Percentiles rank a stretch among this genome's conserved stretches.
Conservation (phyloP, 2,113 vertebrate genomes). For the Megaceryle maxima region DNA sequence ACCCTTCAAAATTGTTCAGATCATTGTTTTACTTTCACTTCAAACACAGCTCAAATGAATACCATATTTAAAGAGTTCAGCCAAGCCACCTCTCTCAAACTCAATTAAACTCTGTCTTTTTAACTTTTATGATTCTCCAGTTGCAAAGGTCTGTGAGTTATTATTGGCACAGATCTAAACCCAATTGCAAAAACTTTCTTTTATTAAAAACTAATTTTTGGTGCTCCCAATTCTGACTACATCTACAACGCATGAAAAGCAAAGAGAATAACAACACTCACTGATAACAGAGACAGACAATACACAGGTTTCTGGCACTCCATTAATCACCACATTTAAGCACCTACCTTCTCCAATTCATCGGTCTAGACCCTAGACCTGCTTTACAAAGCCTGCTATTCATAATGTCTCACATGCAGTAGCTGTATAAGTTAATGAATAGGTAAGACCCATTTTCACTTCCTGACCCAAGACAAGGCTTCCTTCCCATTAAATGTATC, state of each 20-base stretch:
- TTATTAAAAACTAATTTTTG: not conserved
- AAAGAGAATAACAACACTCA: not conserved
- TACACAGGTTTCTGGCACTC: not conserved
- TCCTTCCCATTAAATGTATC: not conserved
- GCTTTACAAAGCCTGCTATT: not conserved
- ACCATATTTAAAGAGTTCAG: not conserved
- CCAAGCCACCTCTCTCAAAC: not conserved
- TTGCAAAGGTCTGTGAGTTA: not conserved
- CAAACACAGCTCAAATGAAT: not conserved
- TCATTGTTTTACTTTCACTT: not conserved
- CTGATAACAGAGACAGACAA: not conserved
- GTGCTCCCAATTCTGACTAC: not conserved
- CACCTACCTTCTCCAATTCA: not conserved
- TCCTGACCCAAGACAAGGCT: not conserved
- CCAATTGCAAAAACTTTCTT: not conserved
- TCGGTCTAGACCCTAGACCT: not conserved
- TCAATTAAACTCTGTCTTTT: not conserved
- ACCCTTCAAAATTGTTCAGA: not conserved
- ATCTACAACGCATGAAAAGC: not conserved
- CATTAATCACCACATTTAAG: not conserved
- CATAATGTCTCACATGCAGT: not conserved
- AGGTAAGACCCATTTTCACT: not conserved
- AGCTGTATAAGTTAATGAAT: not conserved
- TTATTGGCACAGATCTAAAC: not conserved
- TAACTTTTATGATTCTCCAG: not conserved